Percentiles rank a stretch among this genome's conserved stretches.
Evolutionary conservation across 2,113 vertebrate species (phyloP).

Genomic region (Leptosomus discolor): DNA sequence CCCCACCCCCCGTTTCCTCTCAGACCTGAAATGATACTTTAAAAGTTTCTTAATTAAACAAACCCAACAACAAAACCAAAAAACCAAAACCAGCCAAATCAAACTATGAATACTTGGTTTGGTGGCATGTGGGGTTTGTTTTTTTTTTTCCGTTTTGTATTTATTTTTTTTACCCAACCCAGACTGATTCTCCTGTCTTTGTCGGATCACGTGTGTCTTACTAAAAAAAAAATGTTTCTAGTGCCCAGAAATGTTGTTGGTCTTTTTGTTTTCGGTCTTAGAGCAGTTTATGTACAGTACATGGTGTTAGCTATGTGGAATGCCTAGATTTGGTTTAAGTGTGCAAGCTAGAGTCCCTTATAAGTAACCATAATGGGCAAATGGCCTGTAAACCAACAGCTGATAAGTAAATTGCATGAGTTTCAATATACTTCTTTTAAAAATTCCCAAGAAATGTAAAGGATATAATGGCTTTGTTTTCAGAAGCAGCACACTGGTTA

Average conservation of each 20-base stretch:
- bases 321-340: background rate
- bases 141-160: background rate
- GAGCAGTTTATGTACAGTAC: background rate
- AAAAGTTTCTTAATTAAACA: background rate
- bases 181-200: background rate
- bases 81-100: background rate
- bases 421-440: background rate
- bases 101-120: background rate
- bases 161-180: background rate
- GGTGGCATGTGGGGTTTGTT: too few species aligned
- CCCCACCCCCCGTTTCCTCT: background rate
- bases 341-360: background rate
- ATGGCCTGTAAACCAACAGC: background rate
- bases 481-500: background rate
- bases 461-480: background rate
- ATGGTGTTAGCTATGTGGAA: background rate
- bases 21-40: background rate
- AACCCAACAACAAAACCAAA: too few species aligned
- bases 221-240: background rate
- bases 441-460: background rate
- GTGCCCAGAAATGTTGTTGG: background rate
- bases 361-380: background rate
- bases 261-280: background rate
- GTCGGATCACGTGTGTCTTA: rapidly evolving
- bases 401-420: background rate